phyloP scores from a whole-genome alignment of 2,797 vertebrate species.

The Eremophila alpestris region DNA sequence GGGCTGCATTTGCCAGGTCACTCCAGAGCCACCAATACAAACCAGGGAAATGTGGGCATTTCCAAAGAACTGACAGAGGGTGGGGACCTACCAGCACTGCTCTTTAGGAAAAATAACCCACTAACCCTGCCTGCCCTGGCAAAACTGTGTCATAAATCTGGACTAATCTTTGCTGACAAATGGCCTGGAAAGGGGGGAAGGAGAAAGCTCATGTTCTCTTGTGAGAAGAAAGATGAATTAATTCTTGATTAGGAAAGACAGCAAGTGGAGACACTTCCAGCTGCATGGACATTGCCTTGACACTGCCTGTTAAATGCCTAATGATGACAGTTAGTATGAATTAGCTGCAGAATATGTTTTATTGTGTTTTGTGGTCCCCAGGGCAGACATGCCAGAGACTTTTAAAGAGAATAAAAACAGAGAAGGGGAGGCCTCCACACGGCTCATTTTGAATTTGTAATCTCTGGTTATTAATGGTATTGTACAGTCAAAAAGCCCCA shows the following conservation, averaged over 20 bases:
- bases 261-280: not conserved
- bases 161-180: not conserved
- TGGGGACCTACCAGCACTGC: not conserved
- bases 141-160: not conserved
- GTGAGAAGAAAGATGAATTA: not conserved
- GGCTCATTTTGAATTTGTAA: not conserved
- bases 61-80: not conserved
- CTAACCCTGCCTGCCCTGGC: not conserved
- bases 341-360: not conserved
- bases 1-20: not conserved
- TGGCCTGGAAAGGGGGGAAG: not conserved
- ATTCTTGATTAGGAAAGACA: not conserved
- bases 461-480: not conserved
- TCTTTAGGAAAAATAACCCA: not conserved
- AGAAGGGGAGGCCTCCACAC: not conserved
- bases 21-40: not conserved
- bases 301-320: not conserved
- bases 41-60: not conserved
- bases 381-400: not conserved
- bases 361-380: not conserved
- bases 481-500: not conserved
- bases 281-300: not conserved
- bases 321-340: not conserved
- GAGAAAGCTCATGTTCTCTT: not conserved
- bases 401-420: not conserved